Evolutionary conservation across 2,888 invertebrate species (phyloP).

Genomic region (Hydraecia micacea): DNA sequence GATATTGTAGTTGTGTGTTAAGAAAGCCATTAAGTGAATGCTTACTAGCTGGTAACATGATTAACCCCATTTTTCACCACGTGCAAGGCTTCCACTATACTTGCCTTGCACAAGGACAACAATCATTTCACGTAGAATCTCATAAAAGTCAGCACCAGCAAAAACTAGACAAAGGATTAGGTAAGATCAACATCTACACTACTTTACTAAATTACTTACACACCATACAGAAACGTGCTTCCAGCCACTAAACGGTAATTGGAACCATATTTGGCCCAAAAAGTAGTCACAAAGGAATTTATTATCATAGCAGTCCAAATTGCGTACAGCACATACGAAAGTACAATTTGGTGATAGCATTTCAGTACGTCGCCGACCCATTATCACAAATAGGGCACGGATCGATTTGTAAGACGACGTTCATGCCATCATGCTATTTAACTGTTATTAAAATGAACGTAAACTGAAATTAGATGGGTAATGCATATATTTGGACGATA

Average conservation of each 20-base stretch:
- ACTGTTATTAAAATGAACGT: slow-evolving; percentile 22
- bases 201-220: background rate
- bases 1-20: background rate
- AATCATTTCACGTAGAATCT: background rate
- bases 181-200: background rate
- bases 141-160: background rate
- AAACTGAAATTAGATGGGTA: slow-evolving; percentile 21
- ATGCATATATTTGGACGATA: background rate
- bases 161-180: background rate
- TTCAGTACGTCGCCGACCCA: slow-evolving; percentile 28
- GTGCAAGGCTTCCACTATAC: slow-evolving; percentile 20
- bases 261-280: slow-evolving; percentile 17
- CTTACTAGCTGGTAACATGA: slow-evolving; percentile 6
- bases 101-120: background rate
- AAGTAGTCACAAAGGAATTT: slow-evolving; percentile 10
- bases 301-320: slow-evolving; percentile 10
- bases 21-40: slow-evolving; percentile 1
- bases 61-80: slow-evolving; percentile 21
- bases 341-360: slow-evolving; percentile 17
- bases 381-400: slow-evolving; percentile 31
- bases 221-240: slow-evolving; percentile 27
- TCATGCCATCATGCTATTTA: slow-evolving; percentile 28
- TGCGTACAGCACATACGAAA: slow-evolving; percentile 9
- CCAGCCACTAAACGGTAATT: slow-evolving; percentile 31
- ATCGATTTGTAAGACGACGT: slow-evolving; percentile 35